Evolutionary conservation across 2,888 invertebrate genomes (phyloP).

Genomic region (Drosophila putrida): DNA sequence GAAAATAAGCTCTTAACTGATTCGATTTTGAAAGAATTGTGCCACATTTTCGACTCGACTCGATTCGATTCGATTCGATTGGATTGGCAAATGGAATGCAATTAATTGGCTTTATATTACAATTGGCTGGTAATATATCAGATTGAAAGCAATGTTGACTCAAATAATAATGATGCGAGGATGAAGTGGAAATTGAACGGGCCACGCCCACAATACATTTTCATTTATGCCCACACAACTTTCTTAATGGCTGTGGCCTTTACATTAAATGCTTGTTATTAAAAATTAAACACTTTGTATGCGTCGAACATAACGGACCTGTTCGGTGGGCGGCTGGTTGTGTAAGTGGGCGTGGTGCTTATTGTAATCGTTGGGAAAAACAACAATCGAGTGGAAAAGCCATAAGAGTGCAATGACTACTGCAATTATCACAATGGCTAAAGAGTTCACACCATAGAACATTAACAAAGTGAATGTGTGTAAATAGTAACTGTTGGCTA

Average conservation of each 20-base stretch:
- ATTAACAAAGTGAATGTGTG: constrained; percentile 15
- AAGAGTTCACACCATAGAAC: constrained; percentile 34
- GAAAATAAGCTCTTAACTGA: not conserved
- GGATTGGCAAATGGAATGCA: constrained; percentile 19
- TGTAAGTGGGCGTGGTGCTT: constrained; percentile 23
- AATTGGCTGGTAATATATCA: constrained; percentile 43
- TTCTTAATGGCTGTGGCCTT: constrained; percentile 48
- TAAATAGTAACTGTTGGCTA: constrained; percentile 32
- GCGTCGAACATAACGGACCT: not conserved
- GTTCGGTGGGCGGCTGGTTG: not conserved
- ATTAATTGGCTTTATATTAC: constrained; percentile 31
- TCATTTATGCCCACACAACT: constrained; percentile 13
- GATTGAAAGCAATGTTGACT: constrained; percentile 64
- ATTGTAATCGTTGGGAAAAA: constrained; percentile 51
- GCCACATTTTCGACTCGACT: constrained; percentile 1
- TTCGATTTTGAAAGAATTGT: constrained; percentile 4
- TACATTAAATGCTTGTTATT: constrained; percentile 72
- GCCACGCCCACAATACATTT: constrained; percentile 12
- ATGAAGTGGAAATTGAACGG: constrained; percentile 46
- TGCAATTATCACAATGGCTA: constrained; percentile 27
- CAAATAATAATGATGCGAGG: constrained; percentile 49
- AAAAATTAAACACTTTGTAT: constrained; percentile 68
- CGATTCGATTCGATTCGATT: not conserved
- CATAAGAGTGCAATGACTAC: constrained; percentile 40
- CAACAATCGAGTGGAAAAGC: constrained; percentile 33